Percentiles rank a stretch among this genome's conserved stretches.
Evolutionary conservation across 2,113 vertebrate species (phyloP).

Genomic region (Macaca nemestrina): DNA sequence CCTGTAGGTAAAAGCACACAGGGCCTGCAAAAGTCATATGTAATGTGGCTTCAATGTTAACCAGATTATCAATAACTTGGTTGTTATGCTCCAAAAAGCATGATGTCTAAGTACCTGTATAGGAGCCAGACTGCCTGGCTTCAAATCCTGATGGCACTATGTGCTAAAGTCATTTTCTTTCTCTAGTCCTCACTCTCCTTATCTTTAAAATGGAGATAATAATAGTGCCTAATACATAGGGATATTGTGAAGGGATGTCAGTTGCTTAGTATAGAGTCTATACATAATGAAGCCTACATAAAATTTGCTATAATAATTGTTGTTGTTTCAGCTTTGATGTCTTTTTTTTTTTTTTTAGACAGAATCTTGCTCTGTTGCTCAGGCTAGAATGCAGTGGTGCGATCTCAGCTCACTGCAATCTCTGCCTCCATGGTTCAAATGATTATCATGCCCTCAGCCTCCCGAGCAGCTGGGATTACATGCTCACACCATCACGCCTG

Average conservation of each 20-base stretch:
- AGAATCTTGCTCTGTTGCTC: no score
- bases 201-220: neutral
- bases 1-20: neutral
- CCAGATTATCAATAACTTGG: neutral
- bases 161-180: neutral
- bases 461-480: no score
- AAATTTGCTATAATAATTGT: neutral
- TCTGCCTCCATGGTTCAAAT: no score
- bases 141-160: neutral
- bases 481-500: no score
- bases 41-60: neutral
- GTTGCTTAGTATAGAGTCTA: neutral
- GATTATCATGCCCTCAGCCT: no score
- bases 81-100: neutral
- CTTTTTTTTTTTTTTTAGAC: no score
- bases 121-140: neutral
- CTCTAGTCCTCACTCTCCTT: conserved; percentile 9
- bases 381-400: no score
- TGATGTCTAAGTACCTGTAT: neutral
- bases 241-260: neutral
- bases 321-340: neutral
- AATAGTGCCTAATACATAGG: neutral
- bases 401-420: no score
- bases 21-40: neutral
- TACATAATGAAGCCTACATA: neutral